A percentile compares a stretch with the other conserved stretches of the same genome.
phyloP scores from a whole-genome alignment of 2,888 invertebrate genomes.

The Hipparchia sbordonii region DNA sequence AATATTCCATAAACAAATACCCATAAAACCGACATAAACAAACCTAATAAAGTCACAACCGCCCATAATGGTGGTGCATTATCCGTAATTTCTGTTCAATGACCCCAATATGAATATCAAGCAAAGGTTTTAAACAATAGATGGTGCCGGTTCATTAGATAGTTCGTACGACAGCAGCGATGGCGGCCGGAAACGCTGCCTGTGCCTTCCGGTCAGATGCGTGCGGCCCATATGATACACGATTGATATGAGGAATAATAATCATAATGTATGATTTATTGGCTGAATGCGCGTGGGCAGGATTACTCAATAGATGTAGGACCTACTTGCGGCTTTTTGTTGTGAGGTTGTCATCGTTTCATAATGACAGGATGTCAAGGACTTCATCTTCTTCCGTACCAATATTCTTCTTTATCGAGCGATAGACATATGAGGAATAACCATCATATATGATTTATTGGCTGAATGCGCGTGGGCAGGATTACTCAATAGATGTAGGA shows the following conservation, averaged over 20 bases:
- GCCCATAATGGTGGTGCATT: constrained; percentile 32
- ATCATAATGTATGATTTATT: constrained; percentile 41
- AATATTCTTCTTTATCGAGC: too few relatives aligned
- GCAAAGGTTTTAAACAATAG: constrained; percentile 66
- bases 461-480: constrained; percentile 15
- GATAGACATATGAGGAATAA: too few relatives aligned
- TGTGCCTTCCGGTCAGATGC: constrained; percentile 72
- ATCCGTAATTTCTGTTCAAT: constrained; percentile 54
- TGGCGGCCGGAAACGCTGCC: constrained; percentile 67
- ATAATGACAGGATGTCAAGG: too few relatives aligned
- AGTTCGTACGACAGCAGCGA: constrained; percentile 60
- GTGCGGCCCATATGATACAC: constrained; percentile 62
- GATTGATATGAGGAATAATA: constrained; percentile 56
- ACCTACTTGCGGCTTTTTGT: not conserved
- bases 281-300: constrained; percentile 16
- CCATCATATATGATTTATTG: constrained; percentile 38
- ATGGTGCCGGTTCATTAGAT: constrained; percentile 70
- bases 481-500: not conserved
- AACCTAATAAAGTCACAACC: constrained; percentile 33
- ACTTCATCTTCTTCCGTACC: too few relatives aligned
- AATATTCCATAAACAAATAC: constrained; percentile 17
- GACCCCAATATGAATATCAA: constrained; percentile 56
- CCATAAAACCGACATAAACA: constrained; percentile 25
- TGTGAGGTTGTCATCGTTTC: not conserved
- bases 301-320: not conserved